A percentile compares a stretch with the other conserved stretches of the same genome.
phyloP scores from a whole-genome alignment of 2,797 vertebrate genomes.

The Galagoides demidoff region DNA sequence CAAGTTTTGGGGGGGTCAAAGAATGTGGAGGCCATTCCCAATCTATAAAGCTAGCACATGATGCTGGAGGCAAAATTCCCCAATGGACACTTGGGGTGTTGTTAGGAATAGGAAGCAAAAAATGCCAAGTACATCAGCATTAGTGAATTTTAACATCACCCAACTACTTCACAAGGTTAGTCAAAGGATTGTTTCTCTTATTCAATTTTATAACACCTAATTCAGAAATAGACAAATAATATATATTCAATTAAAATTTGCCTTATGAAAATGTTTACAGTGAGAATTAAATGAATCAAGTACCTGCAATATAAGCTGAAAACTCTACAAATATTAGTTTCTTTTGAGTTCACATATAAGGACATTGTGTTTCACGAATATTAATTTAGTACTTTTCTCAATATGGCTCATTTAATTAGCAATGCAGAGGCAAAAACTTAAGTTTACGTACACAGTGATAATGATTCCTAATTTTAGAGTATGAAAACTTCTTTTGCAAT shows the following conservation, averaged over 20 bases:
- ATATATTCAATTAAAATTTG: neutral
- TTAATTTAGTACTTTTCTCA: neutral
- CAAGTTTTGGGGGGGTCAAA: neutral
- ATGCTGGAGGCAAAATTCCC: neutral
- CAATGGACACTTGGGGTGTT: neutral
- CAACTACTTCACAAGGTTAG: conserved; percentile 1
- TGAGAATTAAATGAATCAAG: neutral
- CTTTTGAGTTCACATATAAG: neutral
- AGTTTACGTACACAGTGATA: neutral
- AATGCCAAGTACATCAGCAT: neutral
- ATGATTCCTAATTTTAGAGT: neutral
- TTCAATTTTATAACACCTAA: neutral
- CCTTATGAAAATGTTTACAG: neutral
- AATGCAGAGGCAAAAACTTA: neutral
- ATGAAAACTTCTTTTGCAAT: neutral
- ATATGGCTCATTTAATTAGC: neutral
- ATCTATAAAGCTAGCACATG: neutral
- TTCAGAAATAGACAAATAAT: neutral
- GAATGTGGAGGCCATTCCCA: neutral
- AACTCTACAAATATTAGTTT: neutral
- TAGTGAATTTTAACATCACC: neutral
- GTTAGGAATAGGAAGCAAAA: neutral
- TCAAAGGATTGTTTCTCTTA: neutral
- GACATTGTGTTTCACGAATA: neutral
- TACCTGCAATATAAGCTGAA: neutral